Percentiles rank a stretch among this genome's conserved stretches.
Conservation (phyloP, 2,797 vertebrate genomes). For the Cetoscarus ocellatus region DNA sequence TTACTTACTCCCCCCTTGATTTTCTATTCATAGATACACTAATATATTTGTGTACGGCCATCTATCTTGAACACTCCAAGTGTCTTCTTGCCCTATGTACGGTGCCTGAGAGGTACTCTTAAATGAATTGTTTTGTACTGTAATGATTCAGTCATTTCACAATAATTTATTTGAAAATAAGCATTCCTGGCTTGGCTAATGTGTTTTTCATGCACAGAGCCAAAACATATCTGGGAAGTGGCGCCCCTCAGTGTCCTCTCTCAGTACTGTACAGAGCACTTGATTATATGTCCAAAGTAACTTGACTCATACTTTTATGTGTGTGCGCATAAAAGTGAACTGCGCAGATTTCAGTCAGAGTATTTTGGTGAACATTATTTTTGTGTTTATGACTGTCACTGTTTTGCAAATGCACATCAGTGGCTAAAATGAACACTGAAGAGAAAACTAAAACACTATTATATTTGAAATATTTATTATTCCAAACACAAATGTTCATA, state of each 20-base stretch:
- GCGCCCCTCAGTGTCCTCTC: conserved; percentile 72
- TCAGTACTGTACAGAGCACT: conserved; percentile 54
- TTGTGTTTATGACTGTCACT: conserved; percentile 36
- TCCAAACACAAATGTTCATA: conserved; percentile 29
- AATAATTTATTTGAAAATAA: no score
- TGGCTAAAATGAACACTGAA: conserved; percentile 33
- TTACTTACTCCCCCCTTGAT: conserved; percentile 5
- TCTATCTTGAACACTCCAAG: conserved; percentile 27
- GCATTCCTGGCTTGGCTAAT: conserved; percentile 5
- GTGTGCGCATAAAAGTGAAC: no score
- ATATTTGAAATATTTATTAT: conserved; percentile 32
- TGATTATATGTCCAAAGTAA: no score
- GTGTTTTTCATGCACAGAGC: conserved; percentile 4
- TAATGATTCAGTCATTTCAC: no score
- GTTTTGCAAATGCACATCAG: conserved; percentile 58
- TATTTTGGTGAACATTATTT: conserved; percentile 3
- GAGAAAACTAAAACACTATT: conserved; percentile 14
- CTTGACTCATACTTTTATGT: no score
- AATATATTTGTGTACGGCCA: conserved; percentile 20
- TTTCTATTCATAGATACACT: conserved; percentile 16
- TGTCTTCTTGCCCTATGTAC: conserved; percentile 15
- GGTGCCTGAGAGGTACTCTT: no score
- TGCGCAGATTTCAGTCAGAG: no score
- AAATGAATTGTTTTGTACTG: no score
- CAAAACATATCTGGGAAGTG: conserved; percentile 46